Evolutionary conservation across 2,888 invertebrate species (phyloP).

Genomic region (Cheilosia urbana): DNA sequence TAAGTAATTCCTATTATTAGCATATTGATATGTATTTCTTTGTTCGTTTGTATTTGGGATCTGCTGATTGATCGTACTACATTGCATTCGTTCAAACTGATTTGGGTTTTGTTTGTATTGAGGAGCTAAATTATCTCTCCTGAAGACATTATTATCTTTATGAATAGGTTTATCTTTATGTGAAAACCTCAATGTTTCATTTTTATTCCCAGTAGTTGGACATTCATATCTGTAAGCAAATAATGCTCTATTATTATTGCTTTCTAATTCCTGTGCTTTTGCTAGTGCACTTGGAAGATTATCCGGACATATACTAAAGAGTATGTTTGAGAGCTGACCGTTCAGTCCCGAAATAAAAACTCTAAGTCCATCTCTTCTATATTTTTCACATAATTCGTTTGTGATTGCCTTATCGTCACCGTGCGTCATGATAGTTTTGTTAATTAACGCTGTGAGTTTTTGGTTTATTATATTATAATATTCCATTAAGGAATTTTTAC

Average conservation of each 20-base stretch:
- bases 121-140: background rate
- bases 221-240: background rate
- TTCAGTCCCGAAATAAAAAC: background rate
- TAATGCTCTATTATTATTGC: background rate
- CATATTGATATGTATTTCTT: too few relatives aligned
- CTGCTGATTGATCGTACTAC: too few relatives aligned
- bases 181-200: background rate
- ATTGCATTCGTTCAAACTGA: background rate
- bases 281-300: background rate
- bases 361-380: background rate
- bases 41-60: too few relatives aligned
- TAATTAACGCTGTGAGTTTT: too few relatives aligned
- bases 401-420: background rate
- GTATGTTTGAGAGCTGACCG: background rate
- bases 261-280: background rate
- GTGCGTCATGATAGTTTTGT: slow-evolving; percentile 4
- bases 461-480: slow-evolving; percentile 47
- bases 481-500: slow-evolving; percentile 24
- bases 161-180: background rate
- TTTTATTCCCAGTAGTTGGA: background rate
- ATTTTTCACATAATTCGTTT: background rate
- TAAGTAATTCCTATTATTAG: too few relatives aligned
- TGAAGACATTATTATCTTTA: background rate
- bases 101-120: background rate
- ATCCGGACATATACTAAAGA: background rate